Conservation (phyloP, 1,140 invertebrate genomes). For the Procambarus clarkii region DNA sequence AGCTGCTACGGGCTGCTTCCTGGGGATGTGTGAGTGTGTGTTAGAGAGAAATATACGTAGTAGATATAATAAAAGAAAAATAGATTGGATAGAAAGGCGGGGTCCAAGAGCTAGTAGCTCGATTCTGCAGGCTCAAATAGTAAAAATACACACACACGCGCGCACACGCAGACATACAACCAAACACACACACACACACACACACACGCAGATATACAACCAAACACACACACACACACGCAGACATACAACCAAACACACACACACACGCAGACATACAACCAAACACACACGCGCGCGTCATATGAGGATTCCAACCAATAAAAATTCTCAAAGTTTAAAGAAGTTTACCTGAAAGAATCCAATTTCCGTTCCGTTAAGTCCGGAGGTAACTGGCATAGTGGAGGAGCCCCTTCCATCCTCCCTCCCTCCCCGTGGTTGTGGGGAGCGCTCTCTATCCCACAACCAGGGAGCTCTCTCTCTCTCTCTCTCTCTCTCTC, state of each 20-base stretch:
- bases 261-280: neutral
- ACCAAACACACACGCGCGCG: neutral
- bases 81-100: no score
- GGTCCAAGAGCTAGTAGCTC: no score
- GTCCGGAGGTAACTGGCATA: slow-evolving; percentile 10
- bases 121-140: no score
- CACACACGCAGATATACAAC: neutral
- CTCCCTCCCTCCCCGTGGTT: neutral
- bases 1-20: no score
- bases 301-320: slow-evolving; percentile 36
- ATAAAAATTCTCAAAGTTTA: slow-evolving; percentile 38
- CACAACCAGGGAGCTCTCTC: neutral
- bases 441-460: neutral
- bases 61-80: no score
- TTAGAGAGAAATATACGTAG: no score
- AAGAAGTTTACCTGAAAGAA: slow-evolving; percentile 32
- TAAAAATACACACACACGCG: no score
- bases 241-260: neutral
- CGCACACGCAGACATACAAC: neutral
- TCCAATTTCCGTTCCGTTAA: slow-evolving; percentile 38
- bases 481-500: neutral
- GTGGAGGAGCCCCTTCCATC: no score
- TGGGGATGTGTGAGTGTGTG: no score
- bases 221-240: neutral
- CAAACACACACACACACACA: neutral